These are phyloP conservation scores for Tamandua tetradactyla DNA, from an alignment of 2,797 vertebrate genomes.

Conservation along the genomic window DNA sequence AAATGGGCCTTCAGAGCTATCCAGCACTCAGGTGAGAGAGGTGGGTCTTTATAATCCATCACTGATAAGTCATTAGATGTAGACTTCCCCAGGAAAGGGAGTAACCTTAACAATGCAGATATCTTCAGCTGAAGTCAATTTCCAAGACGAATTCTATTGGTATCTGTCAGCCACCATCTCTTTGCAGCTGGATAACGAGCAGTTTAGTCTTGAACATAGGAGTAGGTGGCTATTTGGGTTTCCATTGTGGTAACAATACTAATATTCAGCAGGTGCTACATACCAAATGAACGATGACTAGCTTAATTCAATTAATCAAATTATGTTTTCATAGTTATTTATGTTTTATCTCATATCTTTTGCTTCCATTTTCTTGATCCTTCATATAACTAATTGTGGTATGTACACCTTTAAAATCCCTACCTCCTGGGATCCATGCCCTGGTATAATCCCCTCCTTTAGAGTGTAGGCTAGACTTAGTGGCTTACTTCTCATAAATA, in stretches of 20 bases:
- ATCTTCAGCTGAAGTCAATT: not conserved
- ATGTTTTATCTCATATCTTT: not conserved
- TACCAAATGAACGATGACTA: not conserved
- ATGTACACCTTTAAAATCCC: not conserved
- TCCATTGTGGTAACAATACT: not conserved
- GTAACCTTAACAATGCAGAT: not conserved
- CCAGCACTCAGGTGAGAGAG: not conserved
- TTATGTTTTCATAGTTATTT: not conserved
- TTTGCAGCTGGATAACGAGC: not conserved
- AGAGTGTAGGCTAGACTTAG: not conserved
- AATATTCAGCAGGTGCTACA: not conserved
- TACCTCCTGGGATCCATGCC: not conserved
- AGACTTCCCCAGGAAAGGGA: not conserved
- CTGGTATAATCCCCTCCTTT: not conserved
- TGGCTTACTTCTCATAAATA: not conserved
- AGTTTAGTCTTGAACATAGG: not conserved
- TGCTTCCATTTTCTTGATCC: not conserved
- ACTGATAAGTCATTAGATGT: not conserved
- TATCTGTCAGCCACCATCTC: not conserved
- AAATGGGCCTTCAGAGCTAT: not conserved
- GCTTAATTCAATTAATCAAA: not conserved
- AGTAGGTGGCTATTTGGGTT: not conserved
- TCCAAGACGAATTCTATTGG: not conserved
- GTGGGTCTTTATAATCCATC: not conserved
- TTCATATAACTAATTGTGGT: not conserved